Percentiles rank a stretch among this genome's conserved stretches.
phyloP scores from a whole-genome alignment of 2,888 invertebrate species.

The Cetonia aurata region DNA sequence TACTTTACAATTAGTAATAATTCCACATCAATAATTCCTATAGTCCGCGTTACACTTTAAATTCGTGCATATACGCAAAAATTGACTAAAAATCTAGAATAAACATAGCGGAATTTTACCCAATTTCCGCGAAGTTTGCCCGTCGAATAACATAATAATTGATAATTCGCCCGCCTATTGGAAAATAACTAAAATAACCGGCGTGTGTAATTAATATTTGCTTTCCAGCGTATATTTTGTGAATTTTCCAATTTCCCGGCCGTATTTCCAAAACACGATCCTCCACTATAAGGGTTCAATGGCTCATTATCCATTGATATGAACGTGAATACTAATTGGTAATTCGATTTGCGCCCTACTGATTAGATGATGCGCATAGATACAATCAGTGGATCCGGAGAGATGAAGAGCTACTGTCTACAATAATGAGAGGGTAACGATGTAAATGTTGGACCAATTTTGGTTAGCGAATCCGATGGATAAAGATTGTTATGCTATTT shows the following conservation, averaged over 20 bases:
- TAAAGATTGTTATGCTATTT: too few relatives aligned
- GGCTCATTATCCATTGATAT: slow-evolving; percentile 64
- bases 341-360: slow-evolving; percentile 64
- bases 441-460: slow-evolving; percentile 2
- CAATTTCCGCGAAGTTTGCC: slow-evolving; percentile 1
- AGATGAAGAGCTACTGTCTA: not conserved
- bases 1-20: too few relatives aligned
- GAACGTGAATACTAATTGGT: slow-evolving; percentile 66
- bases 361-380: slow-evolving; percentile 55
- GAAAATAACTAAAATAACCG: slow-evolving; percentile 19
- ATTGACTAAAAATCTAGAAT: slow-evolving; percentile 11
- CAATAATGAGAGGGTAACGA: slow-evolving; percentile 16
- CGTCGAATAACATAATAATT: slow-evolving; percentile 5
- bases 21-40: too few relatives aligned
- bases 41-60: too few relatives aligned
- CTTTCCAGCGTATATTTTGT: slow-evolving; percentile 31
- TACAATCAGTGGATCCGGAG: slow-evolving; percentile 1
- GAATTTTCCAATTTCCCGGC: slow-evolving; percentile 46
- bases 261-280: slow-evolving; percentile 42
- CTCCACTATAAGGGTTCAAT: slow-evolving; percentile 58
- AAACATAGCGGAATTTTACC: slow-evolving; percentile 7
- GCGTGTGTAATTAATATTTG: slow-evolving; percentile 34
- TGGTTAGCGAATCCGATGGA: too few relatives aligned
- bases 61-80: not conserved
- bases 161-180: not conserved